phyloP scores from a whole-genome alignment of 2,888 invertebrate genomes.

The Amaurobius ferox region DNA sequence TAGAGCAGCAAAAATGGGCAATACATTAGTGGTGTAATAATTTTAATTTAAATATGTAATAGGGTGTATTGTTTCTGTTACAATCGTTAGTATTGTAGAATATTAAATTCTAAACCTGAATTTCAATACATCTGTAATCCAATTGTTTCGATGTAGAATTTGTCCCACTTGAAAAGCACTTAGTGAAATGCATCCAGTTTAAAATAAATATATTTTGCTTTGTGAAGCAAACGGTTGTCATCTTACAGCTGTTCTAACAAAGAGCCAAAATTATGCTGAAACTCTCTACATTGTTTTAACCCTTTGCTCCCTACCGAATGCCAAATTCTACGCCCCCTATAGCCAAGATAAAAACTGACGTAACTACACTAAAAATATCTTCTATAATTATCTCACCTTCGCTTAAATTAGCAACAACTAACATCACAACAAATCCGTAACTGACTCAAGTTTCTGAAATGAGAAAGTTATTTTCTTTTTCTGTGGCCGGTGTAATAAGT shows the following conservation, averaged over 20 bases:
- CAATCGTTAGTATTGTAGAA: too few relatives aligned
- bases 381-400: slow-evolving; percentile 13
- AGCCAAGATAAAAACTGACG: slow-evolving; percentile 26
- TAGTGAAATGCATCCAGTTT: too few relatives aligned
- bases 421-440: slow-evolving; percentile 7
- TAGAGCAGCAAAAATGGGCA: too few relatives aligned
- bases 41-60: too few relatives aligned
- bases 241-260: slow-evolving; percentile 15
- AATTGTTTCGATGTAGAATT: too few relatives aligned
- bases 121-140: too few relatives aligned
- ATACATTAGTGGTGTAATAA: too few relatives aligned
- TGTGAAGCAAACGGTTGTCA: too few relatives aligned
- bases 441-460: slow-evolving; percentile 27
- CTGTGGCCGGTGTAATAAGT: background rate
- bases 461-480: slow-evolving; percentile 6
- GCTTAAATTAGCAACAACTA: slow-evolving; percentile 1
- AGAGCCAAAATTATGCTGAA: slow-evolving; percentile 8
- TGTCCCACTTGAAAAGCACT: too few relatives aligned
- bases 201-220: too few relatives aligned
- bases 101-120: too few relatives aligned
- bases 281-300: slow-evolving; percentile 22
- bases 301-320: slow-evolving; percentile 24
- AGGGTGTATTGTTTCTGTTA: too few relatives aligned
- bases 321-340: slow-evolving; percentile 15
- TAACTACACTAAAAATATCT: background rate